phyloP scores from a whole-genome alignment of 2,113 vertebrate genomes.

The Taurulus bubalis region DNA sequence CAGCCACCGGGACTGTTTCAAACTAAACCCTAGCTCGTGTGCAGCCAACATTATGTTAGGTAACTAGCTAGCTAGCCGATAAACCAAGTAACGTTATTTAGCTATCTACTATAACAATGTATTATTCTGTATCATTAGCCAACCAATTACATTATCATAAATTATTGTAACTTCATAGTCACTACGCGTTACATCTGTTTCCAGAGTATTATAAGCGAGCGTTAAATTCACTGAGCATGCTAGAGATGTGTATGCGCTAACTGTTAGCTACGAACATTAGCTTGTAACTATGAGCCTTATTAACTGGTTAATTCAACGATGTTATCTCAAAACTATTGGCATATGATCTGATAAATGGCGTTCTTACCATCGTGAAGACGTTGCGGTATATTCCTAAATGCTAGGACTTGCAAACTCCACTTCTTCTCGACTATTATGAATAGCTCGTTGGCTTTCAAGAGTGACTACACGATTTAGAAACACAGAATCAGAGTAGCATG shows the following conservation, averaged over 20 bases:
- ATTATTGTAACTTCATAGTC: background rate
- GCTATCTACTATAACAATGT: background rate
- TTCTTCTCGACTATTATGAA: background rate
- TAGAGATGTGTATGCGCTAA: background rate
- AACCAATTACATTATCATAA: background rate
- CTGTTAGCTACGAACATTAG: constrained; percentile 34
- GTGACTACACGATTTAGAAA: constrained; percentile 84
- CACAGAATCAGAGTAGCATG: background rate
- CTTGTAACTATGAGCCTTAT: background rate
- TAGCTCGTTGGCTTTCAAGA: constrained; percentile 12
- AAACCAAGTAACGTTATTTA: constrained; percentile 1
- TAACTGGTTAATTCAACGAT: too few species aligned
- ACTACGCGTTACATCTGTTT: background rate
- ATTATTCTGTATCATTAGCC: background rate
- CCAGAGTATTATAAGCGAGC: background rate
- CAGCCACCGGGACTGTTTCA: accelerated
- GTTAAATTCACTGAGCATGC: background rate
- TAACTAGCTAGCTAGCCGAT: background rate
- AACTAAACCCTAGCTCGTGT: constrained; percentile 19
- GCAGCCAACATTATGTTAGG: background rate
- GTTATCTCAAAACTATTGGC: background rate
- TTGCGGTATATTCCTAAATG: background rate
- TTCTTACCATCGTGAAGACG: constrained; percentile 73
- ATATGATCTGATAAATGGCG: accelerated
- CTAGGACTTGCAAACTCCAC: background rate